These are phyloP conservation scores for Oceanodroma tethys DNA, from an alignment of 2,113 vertebrate genomes.

Conservation along the genomic window DNA sequence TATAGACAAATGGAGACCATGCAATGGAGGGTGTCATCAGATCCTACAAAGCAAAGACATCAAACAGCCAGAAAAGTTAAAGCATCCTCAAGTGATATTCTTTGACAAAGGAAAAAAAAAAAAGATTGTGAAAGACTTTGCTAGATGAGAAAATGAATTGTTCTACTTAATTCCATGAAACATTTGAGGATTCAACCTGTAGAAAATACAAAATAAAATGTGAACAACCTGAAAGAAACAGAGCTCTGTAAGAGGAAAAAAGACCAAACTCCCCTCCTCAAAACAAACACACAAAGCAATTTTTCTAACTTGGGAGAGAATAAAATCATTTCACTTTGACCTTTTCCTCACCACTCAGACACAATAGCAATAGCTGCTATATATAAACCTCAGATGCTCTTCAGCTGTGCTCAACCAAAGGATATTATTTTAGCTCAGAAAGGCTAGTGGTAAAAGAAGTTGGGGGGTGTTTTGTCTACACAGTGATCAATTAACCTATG, in stretches of 20 bases:
- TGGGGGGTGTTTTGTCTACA: constrained; percentile 20
- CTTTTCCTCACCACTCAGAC: background rate
- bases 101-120: background rate
- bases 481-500: constrained; percentile 29
- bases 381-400: background rate
- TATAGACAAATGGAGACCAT: background rate
- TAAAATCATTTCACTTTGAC: background rate
- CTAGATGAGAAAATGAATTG: background rate
- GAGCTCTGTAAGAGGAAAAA: background rate
- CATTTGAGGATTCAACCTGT: background rate
- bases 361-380: background rate
- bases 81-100: background rate
- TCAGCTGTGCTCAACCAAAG: background rate
- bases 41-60: background rate
- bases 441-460: background rate
- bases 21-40: background rate
- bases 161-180: background rate
- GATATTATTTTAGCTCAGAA: background rate
- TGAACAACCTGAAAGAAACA: background rate
- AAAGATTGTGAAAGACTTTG: background rate
- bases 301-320: background rate
- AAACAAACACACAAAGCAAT: background rate
- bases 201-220: background rate
- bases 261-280: background rate
- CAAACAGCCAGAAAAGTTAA: background rate